Percentiles rank a stretch among this genome's conserved stretches.
phyloP scores from a whole-genome alignment of 2,113 vertebrate genomes.

The Echinops telfairi region DNA sequence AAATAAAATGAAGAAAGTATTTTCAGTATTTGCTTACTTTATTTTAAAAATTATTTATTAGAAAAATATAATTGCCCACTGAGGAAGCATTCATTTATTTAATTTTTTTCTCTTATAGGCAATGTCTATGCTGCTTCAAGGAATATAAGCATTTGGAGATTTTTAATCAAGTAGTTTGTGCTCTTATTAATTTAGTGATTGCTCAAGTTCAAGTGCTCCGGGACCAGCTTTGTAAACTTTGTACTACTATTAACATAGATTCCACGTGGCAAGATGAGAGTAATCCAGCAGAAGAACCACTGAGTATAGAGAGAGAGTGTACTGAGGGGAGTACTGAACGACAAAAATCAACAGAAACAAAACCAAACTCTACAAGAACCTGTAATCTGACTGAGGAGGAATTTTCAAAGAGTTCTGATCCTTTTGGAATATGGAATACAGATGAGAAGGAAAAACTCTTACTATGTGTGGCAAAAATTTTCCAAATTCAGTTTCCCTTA shows the following conservation, averaged over 20 bases:
- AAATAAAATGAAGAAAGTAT: slow-evolving; percentile 47
- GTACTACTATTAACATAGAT: slow-evolving; percentile 87
- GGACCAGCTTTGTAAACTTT: slow-evolving; percentile 92
- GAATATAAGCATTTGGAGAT: slow-evolving; percentile 99
- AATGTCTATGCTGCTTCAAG: slow-evolving; percentile 99
- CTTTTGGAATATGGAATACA: slow-evolving; percentile 95
- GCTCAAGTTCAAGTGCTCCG: slow-evolving; percentile 94
- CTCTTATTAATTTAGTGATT: slow-evolving; percentile 99
- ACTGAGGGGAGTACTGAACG: slow-evolving; percentile 89
- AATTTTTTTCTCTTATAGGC: slow-evolving; percentile 88
- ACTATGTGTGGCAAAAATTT: slow-evolving; percentile 98
- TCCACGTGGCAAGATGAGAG: slow-evolving; percentile 91
- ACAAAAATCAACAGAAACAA: slow-evolving; percentile 86
- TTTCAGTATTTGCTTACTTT: slow-evolving; percentile 46
- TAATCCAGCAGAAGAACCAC: slow-evolving; percentile 92
- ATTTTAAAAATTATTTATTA: slow-evolving; percentile 22
- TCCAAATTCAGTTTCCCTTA: slow-evolving; percentile 99
- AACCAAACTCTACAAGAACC: slow-evolving; percentile 83
- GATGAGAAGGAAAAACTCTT: slow-evolving; percentile 98
- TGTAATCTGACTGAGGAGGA: slow-evolving; percentile 86
- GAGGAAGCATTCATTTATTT: slow-evolving; percentile 59
- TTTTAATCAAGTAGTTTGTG: slow-evolving; percentile 99
- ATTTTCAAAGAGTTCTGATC: slow-evolving; percentile 88
- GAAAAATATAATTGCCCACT: slow-evolving; percentile 40
- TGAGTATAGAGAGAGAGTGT: slow-evolving; percentile 95